Evolutionary conservation across 1,140 invertebrate species (phyloP).

Genomic region (Trichonephila clavipes): DNA sequence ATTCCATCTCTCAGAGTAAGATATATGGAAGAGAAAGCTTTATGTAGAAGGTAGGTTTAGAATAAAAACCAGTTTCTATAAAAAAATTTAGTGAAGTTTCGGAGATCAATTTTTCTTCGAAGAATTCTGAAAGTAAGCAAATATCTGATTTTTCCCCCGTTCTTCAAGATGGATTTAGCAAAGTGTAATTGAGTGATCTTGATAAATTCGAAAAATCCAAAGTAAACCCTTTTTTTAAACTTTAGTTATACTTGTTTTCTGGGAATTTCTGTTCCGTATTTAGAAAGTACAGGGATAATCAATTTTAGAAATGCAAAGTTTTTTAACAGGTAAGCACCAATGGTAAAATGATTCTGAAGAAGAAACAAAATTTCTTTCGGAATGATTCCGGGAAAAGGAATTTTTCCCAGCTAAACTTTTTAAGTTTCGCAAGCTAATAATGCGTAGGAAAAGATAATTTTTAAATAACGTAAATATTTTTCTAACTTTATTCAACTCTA

Average conservation of each 20-base stretch:
- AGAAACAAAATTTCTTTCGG: too few relatives aligned
- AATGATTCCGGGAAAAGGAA: too few relatives aligned
- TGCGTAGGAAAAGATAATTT: too few relatives aligned
- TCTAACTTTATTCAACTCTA: too few relatives aligned
- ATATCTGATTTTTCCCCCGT: neutral
- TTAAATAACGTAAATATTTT: too few relatives aligned
- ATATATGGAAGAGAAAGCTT: neutral
- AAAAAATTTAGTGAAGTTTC: neutral
- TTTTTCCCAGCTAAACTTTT: too few relatives aligned
- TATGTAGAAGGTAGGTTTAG: neutral
- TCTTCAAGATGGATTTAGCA: neutral
- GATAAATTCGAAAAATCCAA: neutral
- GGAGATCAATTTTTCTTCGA: neutral
- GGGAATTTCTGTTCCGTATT: too few relatives aligned
- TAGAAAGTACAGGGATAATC: too few relatives aligned
- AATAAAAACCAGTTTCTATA: neutral
- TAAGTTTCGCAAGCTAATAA: too few relatives aligned
- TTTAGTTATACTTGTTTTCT: neutral
- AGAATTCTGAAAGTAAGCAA: neutral
- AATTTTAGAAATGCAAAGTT: too few relatives aligned
- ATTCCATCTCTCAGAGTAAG: constrained; percentile 1
- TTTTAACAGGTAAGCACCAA: too few relatives aligned
- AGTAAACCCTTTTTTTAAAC: neutral
- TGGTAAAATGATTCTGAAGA: too few relatives aligned
- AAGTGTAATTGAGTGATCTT: neutral